These are phyloP conservation scores for Odocoileus virginianus DNA, from an alignment of 2,113 vertebrate species.

Conservation along the genomic window DNA sequence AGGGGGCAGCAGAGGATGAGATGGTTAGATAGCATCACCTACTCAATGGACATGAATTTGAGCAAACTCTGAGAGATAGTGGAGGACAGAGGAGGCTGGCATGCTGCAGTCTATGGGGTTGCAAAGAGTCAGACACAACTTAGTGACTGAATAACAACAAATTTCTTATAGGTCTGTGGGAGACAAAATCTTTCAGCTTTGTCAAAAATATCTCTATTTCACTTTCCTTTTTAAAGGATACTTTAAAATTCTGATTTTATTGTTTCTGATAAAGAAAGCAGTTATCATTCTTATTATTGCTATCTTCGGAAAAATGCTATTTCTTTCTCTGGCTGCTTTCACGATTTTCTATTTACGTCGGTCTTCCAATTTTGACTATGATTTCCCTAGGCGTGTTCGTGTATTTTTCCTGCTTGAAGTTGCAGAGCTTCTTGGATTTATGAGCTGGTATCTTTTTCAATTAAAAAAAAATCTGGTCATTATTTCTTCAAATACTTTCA, in stretches of 20 bases:
- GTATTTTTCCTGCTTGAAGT: neutral
- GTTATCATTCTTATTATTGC: neutral
- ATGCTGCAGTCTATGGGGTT: neutral
- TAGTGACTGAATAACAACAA: neutral
- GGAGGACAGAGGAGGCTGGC: neutral
- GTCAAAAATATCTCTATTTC: neutral
- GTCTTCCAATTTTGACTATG: neutral
- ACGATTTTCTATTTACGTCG: neutral
- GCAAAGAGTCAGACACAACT: neutral
- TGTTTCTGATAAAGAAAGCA: conserved; percentile 1
- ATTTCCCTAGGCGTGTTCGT: neutral
- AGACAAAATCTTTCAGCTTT: neutral
- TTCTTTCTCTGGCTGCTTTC: neutral
- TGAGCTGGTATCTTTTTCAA: neutral
- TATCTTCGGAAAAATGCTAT: neutral
- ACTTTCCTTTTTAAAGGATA: neutral
- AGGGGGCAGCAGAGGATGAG: neutral
- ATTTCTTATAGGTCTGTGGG: neutral
- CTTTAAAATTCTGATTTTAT: neutral
- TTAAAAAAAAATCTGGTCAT: neutral
- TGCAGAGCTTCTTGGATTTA: neutral
- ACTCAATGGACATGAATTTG: neutral
- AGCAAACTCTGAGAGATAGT: neutral
- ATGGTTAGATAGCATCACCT: neutral
- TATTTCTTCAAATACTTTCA: neutral